These are phyloP conservation scores for Patella pellucida DNA, from an alignment of 2,888 invertebrate genomes.

Conservation along the genomic window DNA sequence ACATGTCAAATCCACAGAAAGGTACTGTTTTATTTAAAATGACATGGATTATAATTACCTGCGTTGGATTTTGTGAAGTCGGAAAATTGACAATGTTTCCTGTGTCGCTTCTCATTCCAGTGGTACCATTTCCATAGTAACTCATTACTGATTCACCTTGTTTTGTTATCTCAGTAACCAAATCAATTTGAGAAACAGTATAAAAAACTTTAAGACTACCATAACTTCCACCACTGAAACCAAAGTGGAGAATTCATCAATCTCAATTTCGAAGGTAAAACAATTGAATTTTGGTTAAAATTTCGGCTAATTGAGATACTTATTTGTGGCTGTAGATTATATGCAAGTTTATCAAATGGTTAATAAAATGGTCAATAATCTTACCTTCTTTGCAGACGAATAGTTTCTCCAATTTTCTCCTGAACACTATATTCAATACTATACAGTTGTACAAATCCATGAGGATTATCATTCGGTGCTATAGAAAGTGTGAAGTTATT, in stretches of 20 bases:
- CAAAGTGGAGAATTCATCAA: background rate
- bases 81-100: constrained; percentile 35
- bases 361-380: constrained; percentile 21
- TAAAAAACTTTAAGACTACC: constrained; percentile 61
- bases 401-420: constrained; percentile 45
- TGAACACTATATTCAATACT: constrained; percentile 39
- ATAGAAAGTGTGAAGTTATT: constrained; percentile 56
- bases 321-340: no score
- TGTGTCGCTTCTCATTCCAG: constrained; percentile 35
- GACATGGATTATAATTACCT: background rate
- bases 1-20: constrained; percentile 15
- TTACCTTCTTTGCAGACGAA: constrained; percentile 57
- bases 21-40: background rate
- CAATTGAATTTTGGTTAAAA: no score
- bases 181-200: constrained; percentile 44
- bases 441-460: constrained; percentile 61
- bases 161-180: constrained; percentile 35
- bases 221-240: constrained; percentile 63
- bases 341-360: no score
- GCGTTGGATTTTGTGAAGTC: no score
- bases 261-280: background rate
- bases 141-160: constrained; percentile 37
- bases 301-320: no score
- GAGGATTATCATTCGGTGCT: constrained; percentile 66
- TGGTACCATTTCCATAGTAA: constrained; percentile 43